Evolutionary conservation across 1,140 invertebrate species (phyloP).

Genomic region (Daktulosphaira vitifoliae): DNA sequence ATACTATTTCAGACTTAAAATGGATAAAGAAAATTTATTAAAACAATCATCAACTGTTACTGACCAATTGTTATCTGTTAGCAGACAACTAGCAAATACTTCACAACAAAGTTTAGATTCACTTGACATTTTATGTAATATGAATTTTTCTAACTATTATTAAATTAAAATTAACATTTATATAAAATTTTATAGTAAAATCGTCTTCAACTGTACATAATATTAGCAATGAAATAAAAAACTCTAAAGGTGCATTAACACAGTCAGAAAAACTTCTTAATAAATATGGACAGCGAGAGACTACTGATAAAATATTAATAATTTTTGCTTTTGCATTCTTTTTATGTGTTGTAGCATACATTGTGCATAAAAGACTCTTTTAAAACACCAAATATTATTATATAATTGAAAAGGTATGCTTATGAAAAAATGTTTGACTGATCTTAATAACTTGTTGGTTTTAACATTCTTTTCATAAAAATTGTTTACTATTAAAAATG

Average conservation of each 20-base stretch:
- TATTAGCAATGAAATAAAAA: slow-evolving; percentile 74
- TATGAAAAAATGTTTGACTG: too few species aligned
- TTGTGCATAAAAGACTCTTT: slow-evolving; percentile 81
- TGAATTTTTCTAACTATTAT: slow-evolving; percentile 9
- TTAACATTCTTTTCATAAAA: too few species aligned
- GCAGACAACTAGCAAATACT: slow-evolving; percentile 72
- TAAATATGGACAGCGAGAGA: slow-evolving; percentile 87
- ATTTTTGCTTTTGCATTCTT: slow-evolving; percentile 88
- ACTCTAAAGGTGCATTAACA: slow-evolving; percentile 73
- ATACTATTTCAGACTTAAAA: slow-evolving; percentile 44
- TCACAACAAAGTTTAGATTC: slow-evolving; percentile 77
- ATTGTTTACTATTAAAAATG: too few species aligned
- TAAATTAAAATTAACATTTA: slow-evolving; percentile 33
- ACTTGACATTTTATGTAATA: slow-evolving; percentile 64
- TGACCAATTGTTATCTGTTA: slow-evolving; percentile 73
- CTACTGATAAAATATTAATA: slow-evolving; percentile 88
- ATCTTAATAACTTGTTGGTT: too few species aligned
- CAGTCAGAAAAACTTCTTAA: slow-evolving; percentile 83
- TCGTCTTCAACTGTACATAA: slow-evolving; percentile 49
- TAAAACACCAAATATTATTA: slow-evolving; percentile 42
- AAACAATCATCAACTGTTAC: slow-evolving; percentile 64
- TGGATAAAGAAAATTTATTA: slow-evolving; percentile 54
- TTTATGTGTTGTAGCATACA: slow-evolving; percentile 80
- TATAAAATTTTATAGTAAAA: slow-evolving; percentile 44
- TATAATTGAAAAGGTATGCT: too few species aligned